These are phyloP conservation scores for Rhinogobius similis DNA, from an alignment of 2,113 vertebrate species.

Conservation along the genomic window DNA sequence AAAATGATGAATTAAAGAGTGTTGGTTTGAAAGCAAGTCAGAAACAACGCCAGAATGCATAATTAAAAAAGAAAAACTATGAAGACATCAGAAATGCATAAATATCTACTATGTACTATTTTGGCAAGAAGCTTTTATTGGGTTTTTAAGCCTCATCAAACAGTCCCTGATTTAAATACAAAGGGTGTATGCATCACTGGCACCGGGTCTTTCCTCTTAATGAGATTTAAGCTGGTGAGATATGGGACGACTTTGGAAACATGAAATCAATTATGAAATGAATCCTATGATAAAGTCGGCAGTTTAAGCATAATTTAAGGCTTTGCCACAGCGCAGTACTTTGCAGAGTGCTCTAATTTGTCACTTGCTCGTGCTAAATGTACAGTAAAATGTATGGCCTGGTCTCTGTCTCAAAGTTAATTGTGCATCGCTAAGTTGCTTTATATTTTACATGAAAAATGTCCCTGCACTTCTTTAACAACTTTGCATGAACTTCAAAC, in stretches of 20 bases:
- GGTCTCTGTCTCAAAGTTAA: constrained; percentile 4
- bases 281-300: background rate
- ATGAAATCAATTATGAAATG: constrained; percentile 1
- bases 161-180: background rate
- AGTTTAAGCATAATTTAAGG: constrained; percentile 4
- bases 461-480: background rate
- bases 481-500: background rate
- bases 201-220: background rate
- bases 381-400: constrained; percentile 9
- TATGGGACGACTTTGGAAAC: background rate
- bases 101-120: background rate
- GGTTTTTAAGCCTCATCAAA: background rate
- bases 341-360: constrained; percentile 3
- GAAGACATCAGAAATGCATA: background rate
- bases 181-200: background rate
- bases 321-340: constrained; percentile 1
- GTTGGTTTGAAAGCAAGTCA: too few species aligned
- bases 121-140: background rate
- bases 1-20: too few species aligned
- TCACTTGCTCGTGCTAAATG: constrained; percentile 6
- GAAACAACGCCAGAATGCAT: too few species aligned
- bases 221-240: constrained; percentile 1
- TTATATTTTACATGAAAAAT: constrained; percentile 2
- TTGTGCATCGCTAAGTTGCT: constrained; percentile 2
- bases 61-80: background rate